Evolutionary conservation across 2,113 vertebrate species (phyloP), one percentile per base, ranked within the genome.

Genomic region (Pseudopodoces humilis): DNA sequence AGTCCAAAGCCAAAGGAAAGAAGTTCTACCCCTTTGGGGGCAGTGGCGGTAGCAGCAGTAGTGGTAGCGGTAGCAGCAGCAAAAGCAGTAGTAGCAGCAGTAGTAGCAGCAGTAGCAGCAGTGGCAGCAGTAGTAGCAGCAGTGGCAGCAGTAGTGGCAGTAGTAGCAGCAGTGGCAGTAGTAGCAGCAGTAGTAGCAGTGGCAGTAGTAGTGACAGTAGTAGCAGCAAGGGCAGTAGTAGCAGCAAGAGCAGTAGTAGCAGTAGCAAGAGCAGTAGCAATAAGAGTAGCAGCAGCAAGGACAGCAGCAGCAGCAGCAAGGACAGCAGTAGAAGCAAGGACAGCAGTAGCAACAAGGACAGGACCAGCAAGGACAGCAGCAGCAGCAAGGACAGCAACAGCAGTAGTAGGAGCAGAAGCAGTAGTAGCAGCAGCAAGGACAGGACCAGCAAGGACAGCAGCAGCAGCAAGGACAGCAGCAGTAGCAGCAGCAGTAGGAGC

Each of bases 21-120:
- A 94, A 95, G 63, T 94, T 89, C 88, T 89, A 86, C 41, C 94
- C 96, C 11, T 97, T 94, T 77, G 96, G 88, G 27, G 74, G 87
- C 65, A 69, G 83, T 0, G 8, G 68, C 0, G 77, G 64, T 0
- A 76, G 82, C 0, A 87, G 88, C 0, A 65, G 67, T 0, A 39
- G 49, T 0, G 6, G 35, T 0, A 35, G 46, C 0, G 37, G 43
- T 0, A 43, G 49, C 0, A n/a, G n/a, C n/a, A n/a, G n/a, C n/a
- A n/a, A n/a, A n/a, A n/a, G n/a, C n/a, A n/a, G n/a, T n/a, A 86
- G 33, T 0, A 58, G 62, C 0, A 37, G 43, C 0, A 79, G 21
- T 0, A 39, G n/a, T 0, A 23, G n/a, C 0, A 46, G 46, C 0
- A 60, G 22, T 0, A 63, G 31, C 0, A 60, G 4, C 0, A 56